Base-by-base conservation (phyloP, 2,797 vertebrate genomes). In the Neoniphon sammara region DNA sequence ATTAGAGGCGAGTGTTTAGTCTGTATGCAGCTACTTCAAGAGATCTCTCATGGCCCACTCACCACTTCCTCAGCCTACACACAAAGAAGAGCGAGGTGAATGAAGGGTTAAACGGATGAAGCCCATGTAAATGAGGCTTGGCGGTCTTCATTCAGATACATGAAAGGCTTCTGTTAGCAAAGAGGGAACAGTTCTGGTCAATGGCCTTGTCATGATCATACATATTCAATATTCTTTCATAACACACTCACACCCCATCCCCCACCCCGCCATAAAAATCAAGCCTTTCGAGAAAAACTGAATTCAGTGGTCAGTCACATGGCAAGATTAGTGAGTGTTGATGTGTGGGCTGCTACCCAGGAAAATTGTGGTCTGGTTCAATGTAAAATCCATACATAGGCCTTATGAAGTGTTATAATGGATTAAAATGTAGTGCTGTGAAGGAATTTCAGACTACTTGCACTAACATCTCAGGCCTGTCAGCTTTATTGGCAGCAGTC, bases 41-140 rank as follows among this genome's bases (percentile, higher is more conserved):
- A 79, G 71, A 36, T 63, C 77, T 58, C 63, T 58, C 75, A 63
- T 21, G 60, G 74, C 76, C 80, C 84, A 70, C 84, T 85, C 64
- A 61, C 83, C 77, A 87, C 81, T 88, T 90, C 87, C 87, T 81
- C 77, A 63, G 79, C 70, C 78, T 62, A 71, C 80, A 82, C 77
- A 91, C 84, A 91, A 89, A 91, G 86, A 87, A 70, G 70, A 14
- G 59, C 36, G 9, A 76, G 78, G 85, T 77, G 75, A 87, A 75
- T 55, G 68, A 85, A 81, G 80, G 91, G 85, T 89, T 90, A 84
- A 87, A 86, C 79, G 83, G 85, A 91, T 64, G 89, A 85, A 88
- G 82, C 85, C 82, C 82, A 92, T 92, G 90, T 86, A 91, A 93
- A 93, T 93, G 80, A 92, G 87, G 78, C 81, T 87, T 54, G 70